Base-by-base conservation (phyloP, 2,113 vertebrate species). In the Gobius niger region DNA sequence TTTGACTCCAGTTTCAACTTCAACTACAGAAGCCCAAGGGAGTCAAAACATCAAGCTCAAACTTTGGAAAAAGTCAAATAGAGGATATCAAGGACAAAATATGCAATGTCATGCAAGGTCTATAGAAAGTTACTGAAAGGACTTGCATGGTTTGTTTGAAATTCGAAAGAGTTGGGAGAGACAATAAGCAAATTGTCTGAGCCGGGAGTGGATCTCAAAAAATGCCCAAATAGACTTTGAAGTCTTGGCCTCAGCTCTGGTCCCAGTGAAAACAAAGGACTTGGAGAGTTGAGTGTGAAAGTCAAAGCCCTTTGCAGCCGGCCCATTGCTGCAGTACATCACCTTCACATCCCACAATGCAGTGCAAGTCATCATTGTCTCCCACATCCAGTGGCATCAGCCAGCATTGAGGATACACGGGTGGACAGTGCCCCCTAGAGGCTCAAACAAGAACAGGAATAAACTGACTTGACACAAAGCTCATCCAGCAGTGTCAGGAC, bases 371-470 rank as follows among this genome's bases (percentile, higher is more conserved):
- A 77, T 83, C 83, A 56, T 34, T 34, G 9, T 52, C 49, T 69
- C 72, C 67, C 72, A 49, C 24, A 73, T 70, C 44, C 34, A 1
- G 41, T 1, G 47, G 57, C 57, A 18, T 49, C 18, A 62, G 46
- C 0, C 2, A 18, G 15, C 49, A 67, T 9, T 4, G 8, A 6
- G 7, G 42, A 6, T 78, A 15, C 49, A 41, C 53, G 44, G 71
- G 65, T 7, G 10, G 59, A 74, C 75, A 44, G 63, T 82, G 88
- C 86, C 79, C 79, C 84, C 91, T 90, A 68, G 67, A 88, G 92
- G 44, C 11, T 0, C 0, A 5, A 2, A 0, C 0, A 0, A 14
- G 44, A 16, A 75, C 68, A 72, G 71, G 82, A 6, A 18, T 9
- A 19, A 10, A 51, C 11, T 15, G 18, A 67, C 72, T 85, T 78